Conservation (phyloP, 2,797 vertebrate genomes). For the Poecilia wingei region DNA sequence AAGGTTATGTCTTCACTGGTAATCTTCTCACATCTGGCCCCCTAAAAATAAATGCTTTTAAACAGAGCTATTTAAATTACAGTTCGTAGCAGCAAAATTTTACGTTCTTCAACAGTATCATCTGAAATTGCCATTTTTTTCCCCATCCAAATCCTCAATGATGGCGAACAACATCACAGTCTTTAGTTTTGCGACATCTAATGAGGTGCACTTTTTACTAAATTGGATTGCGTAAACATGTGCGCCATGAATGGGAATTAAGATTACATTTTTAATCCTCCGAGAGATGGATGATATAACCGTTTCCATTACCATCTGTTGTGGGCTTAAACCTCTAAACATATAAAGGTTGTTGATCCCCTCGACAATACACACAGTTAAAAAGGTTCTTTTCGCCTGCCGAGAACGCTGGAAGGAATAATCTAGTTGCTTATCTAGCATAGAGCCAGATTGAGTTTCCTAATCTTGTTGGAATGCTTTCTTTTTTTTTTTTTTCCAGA, state of each 20-base stretch:
- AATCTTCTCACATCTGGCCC: slow-evolving; percentile 17
- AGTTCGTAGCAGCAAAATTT: slow-evolving; percentile 9
- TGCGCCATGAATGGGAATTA: slow-evolving; percentile 30
- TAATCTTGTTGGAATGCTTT: slow-evolving; percentile 61
- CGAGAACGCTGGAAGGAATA: slow-evolving; percentile 61
- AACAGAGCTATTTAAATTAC: slow-evolving; percentile 12
- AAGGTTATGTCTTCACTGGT: slow-evolving; percentile 11
- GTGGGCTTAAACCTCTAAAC: slow-evolving; percentile 63
- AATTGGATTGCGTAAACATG: slow-evolving; percentile 32
- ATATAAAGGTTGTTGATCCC: slow-evolving; percentile 63
- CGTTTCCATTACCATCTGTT: slow-evolving; percentile 71
- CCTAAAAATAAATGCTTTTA: slow-evolving; percentile 11
- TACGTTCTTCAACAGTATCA: slow-evolving; percentile 8
- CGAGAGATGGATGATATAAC: slow-evolving; percentile 62
- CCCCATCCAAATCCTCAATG: slow-evolving; percentile 13
- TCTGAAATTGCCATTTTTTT: slow-evolving; percentile 5
- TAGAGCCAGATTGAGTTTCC: slow-evolving; percentile 66
- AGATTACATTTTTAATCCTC: slow-evolving; percentile 64
- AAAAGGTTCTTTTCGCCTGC: slow-evolving; percentile 60
- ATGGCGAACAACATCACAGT: slow-evolving; percentile 27
- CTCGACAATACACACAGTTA: slow-evolving; percentile 69
- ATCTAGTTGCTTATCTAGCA: slow-evolving; percentile 66
- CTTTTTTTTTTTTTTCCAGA: slow-evolving; percentile 33
- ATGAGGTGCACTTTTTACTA: slow-evolving; percentile 33
- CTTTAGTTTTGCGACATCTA: slow-evolving; percentile 27